Conservation (phyloP, 2,797 vertebrate genomes). For the Loriculus beryllinus region DNA sequence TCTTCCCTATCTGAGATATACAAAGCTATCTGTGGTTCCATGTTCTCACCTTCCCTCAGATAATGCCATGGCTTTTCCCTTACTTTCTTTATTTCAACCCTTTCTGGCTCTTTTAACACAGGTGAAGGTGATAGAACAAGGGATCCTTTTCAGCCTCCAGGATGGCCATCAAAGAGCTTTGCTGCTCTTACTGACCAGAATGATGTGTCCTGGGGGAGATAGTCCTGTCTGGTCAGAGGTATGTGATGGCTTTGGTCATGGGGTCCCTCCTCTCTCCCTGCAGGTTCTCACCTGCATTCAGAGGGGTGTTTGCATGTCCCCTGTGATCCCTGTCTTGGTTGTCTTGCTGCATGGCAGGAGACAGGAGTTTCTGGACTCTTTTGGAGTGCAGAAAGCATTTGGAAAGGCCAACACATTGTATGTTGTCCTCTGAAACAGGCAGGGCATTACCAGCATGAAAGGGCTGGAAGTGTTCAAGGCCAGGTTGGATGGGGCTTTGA, state of each 20-base stretch:
- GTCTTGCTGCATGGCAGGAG: not conserved
- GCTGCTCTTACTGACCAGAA: not conserved
- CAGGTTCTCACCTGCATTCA: not conserved
- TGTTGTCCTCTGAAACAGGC: fast-evolving
- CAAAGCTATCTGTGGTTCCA: not conserved
- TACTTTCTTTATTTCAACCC: not conserved
- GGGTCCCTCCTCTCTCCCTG: not conserved
- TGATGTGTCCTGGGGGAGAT: not conserved
- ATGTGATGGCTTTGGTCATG: not conserved
- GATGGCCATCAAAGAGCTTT: not conserved
- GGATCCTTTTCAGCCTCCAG: not conserved
- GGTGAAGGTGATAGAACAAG: not conserved
- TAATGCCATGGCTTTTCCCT: not conserved
- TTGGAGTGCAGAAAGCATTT: not conserved
- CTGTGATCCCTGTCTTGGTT: not conserved
- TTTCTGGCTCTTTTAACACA: not conserved
- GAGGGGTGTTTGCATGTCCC: not conserved
- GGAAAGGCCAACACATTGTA: not conserved
- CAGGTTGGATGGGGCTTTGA: not conserved
- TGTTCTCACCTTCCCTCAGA: not conserved
- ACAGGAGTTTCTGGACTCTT: not conserved
- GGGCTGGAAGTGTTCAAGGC: not conserved
- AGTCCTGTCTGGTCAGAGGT: not conserved
- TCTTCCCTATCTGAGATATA: not conserved
- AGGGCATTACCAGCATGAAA: not conserved